Conservation (phyloP, 2,888 invertebrate genomes). For the Allolobophora icterica region DNA sequence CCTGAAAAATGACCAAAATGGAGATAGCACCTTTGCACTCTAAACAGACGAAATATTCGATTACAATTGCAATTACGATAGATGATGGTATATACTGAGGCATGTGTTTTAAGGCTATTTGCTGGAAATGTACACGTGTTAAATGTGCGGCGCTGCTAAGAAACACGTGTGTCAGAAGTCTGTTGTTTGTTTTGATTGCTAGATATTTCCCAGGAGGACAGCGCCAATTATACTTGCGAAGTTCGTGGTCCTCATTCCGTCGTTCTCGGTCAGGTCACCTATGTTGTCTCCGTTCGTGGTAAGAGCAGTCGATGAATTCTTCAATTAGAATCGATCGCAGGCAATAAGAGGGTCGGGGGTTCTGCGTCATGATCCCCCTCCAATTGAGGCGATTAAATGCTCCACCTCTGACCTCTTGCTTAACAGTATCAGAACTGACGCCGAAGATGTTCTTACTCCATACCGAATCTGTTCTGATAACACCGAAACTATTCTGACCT, state of each 20-base stretch:
- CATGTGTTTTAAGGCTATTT: no score
- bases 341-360: background rate
- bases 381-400: no score
- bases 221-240: conserved; percentile 40
- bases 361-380: background rate
- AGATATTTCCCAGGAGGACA: conserved; percentile 37
- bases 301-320: background rate
- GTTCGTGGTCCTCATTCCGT: conserved; percentile 37
- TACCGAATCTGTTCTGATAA: no score
- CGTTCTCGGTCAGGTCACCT: conserved; percentile 28
- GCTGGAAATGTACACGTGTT: background rate
- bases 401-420: no score
- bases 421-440: no score
- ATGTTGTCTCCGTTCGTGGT: conserved; percentile 34
- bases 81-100: no score
- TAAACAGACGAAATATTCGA: no score
- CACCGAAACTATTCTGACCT: no score
- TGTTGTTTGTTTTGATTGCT: background rate
- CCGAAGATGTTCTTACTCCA: no score
- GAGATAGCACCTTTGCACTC: no score
- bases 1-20: no score
- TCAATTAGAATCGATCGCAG: background rate
- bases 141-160: background rate
- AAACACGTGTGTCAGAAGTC: background rate
- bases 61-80: no score